Evolutionary conservation across 2,797 vertebrate species (phyloP), one percentile per base, ranked within the genome.

Genomic region (Setipinna tenuifilis): DNA sequence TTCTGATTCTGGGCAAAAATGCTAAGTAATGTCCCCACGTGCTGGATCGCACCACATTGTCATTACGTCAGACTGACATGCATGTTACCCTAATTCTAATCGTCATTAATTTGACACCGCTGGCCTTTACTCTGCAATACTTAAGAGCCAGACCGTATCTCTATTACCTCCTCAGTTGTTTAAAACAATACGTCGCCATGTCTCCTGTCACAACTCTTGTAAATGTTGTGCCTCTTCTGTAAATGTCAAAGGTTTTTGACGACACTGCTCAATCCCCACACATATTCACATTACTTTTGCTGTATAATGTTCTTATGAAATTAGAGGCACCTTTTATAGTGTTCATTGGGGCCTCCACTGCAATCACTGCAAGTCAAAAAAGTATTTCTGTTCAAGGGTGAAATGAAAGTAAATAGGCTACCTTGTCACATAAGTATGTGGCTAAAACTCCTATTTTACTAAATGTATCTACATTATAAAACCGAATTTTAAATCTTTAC

Each of bases 1-100:
- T 23, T 65, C 10, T n/a, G 61, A 2, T 41, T 54, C 23, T 50
- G 10, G 21, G 11, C 25, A 48, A 31, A 59, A 35, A 58, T 16
- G 23, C 28, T 58, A 17, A 23, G 48, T 58, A 59, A 82, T 58
- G n/a, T 82, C 23, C 28, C 82, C 23, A 82, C 50, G 48, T 82
- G 82, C 48, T 11, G 28, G 28, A 57, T 58, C 44, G n/a, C 31
- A 68, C 61, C 3, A 65, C 25, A 65, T 61, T 75, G 68, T 75
- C 31, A 35, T 41, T 75, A 75, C 65, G 68, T 75, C 68, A 75
- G 14, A 75, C 28, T 75, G 68, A 75, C 68, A 41, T 41, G 14
- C 31, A 75, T 31, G 68, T 75, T 41, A 16, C 16, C 31, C 28
- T 35, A 41, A 75, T 75, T 0, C 28, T 28, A 28, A 71, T 71